Evolutionary conservation across 2,888 invertebrate species (phyloP), one percentile per base, ranked within the genome.

Genomic region (Halictus quadricinctus): DNA sequence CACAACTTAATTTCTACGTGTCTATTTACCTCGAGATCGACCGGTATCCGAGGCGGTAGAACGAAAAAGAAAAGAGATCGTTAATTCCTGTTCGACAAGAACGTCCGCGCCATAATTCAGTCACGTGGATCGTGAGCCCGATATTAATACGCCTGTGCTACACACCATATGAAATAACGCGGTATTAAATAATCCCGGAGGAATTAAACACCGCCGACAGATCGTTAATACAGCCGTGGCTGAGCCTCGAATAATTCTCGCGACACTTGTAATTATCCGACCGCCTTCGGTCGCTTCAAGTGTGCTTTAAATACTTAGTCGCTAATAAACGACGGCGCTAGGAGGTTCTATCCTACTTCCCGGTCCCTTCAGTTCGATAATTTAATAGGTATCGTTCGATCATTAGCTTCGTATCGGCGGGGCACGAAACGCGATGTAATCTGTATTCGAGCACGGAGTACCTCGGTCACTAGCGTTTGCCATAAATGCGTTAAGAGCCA

Each of bases 111-210:
- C 46, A 58, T 80, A 50, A 72, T 80, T 70, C 50, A 43, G 48
- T 46, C 6, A 29, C 21, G 29, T 4, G 18, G 25, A 36, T 36
- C 66, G 66, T 36, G 66, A 66, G 36, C 25, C 46, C 36, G 73
- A 36, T 43, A 54, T 43, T 84, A 81, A 81, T 77, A 60, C 66
- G 54, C 3, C 64, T 50, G 3, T 43, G 43, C 46, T 12, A 60
- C 25, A n/a, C 36, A 41, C 64, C 29, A 36, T 60, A 73, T 77
- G 73, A 81, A 81, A 78, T 84, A 81, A 81, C 10, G 81, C 58
- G 83, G 83, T 77, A 69, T 77, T 76, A 76, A 81, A 83, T 81
- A 83, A 83, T 43, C 70, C 41, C 69, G 50, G n/a, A 74, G 81
- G 81, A 84, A 84, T 77, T 69, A 72, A 77, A 84, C 77, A 74